Evolutionary conservation across 2,888 invertebrate species (phyloP), one percentile per base, ranked within the genome.

Genomic region (Teinopalpus imperialis): DNA sequence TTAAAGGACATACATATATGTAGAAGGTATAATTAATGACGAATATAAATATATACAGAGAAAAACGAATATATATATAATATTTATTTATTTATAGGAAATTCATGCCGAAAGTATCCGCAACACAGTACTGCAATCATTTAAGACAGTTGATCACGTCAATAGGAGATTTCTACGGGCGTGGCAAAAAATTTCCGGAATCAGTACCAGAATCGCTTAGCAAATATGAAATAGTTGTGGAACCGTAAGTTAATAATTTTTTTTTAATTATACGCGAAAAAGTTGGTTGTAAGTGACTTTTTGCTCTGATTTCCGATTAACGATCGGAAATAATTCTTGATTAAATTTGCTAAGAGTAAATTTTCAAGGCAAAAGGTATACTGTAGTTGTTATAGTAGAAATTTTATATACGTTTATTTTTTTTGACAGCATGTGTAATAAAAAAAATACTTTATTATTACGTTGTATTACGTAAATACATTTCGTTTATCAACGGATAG

Each of bases 61-160:
- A 5, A 2, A 23, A 23, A 23, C 2, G 23, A 23, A n/a, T n/a
- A n/a, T n/a, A n/a, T n/a, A 23, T 7, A 23, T 23, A 23, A 23
- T 2, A 16, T 16, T 16, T 16, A 16, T 16, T 26, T 8, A 8
- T 8, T 26, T 5, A 13, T 76, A 93, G 97, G 69, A 97, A 97
- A 81, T 97, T 96, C 74, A 96, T 96, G 93, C 97, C 96, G 0
- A 95, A 95, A 80, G 93, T 97, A 46, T 93, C 97, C 74, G 97
- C 96, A 0, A 92, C 92, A 32, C 93, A 94, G 58, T 98, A 98
- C 79, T 96, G 97, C 69, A 91, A 91, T 48, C 94, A 97, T 70
- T 86, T 98, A 23, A 91, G 93, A 43, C 94, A 95, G 66, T 85
- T 98, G 37, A 95, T 95, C 1, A 97, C 97, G 0, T 93, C 95